Evolutionary conservation across 2,888 invertebrate species (phyloP).

Genomic region (Sabellastarte sp.): DNA sequence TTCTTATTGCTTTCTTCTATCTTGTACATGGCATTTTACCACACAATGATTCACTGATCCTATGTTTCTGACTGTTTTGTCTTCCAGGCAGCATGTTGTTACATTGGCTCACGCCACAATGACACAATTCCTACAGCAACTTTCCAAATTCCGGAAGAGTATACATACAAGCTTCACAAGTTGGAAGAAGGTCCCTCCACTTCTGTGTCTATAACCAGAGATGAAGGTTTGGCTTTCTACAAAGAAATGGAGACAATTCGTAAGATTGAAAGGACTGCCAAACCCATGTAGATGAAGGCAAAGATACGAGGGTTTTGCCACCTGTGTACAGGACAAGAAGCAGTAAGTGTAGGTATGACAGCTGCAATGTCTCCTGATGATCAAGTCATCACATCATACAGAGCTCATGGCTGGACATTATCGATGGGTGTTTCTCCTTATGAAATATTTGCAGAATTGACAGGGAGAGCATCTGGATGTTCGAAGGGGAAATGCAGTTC

Average conservation of each 20-base stretch:
- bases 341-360: conserved; percentile 85
- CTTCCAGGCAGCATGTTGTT: too few species aligned
- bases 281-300: conserved; percentile 96
- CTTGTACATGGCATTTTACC: too few species aligned
- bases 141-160: too few species aligned
- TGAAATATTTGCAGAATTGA: conserved; percentile 85
- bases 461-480: conserved; percentile 70
- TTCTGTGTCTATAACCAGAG: conserved; percentile 71
- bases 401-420: conserved; percentile 97
- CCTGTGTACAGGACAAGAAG: conserved; percentile 93
- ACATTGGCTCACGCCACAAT: too few species aligned
- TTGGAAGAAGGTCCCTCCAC: conserved; percentile 77
- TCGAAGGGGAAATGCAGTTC: conserved; percentile 97
- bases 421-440: conserved; percentile 80
- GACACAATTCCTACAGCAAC: too few species aligned
- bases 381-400: conserved; percentile 92
- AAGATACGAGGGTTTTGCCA: conserved; percentile 93
- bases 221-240: conserved; percentile 78
- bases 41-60: too few species aligned
- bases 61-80: too few species aligned
- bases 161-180: conserved; percentile 86
- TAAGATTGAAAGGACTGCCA: conserved; percentile 91
- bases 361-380: conserved; percentile 81
- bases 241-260: conserved; percentile 75
- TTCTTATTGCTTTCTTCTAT: too few species aligned